Conservation (phyloP, 2,113 vertebrate genomes). For the Engraulis encrasicolus region DNA sequence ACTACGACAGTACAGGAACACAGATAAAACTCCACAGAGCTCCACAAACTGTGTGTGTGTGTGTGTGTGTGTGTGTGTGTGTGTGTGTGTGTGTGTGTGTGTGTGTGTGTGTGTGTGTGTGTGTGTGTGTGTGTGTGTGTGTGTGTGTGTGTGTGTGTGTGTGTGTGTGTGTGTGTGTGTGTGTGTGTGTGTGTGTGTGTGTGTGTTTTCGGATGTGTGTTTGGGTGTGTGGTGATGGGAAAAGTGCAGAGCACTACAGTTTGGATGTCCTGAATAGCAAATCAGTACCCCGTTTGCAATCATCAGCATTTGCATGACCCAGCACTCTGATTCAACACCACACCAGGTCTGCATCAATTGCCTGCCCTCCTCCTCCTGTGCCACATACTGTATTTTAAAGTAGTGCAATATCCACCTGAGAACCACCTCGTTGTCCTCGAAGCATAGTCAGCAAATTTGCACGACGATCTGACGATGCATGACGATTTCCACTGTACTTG, state of each 20-base stretch:
- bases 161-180: too few relatives aligned
- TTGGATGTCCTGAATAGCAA: background rate
- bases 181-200: too few relatives aligned
- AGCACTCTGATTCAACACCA: background rate
- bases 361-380: background rate
- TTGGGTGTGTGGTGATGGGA: background rate
- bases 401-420: background rate
- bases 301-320: background rate
- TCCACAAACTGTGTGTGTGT: background rate
- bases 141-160: background rate
- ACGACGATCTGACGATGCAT: too few relatives aligned
- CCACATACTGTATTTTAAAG: background rate
- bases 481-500: too few relatives aligned
- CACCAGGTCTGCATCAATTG: background rate
- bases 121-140: background rate
- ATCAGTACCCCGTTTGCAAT: background rate
- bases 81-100: too few relatives aligned
- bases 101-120: background rate
- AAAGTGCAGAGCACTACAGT: background rate
- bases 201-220: background rate
- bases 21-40: background rate
- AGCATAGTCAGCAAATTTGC: too few relatives aligned
- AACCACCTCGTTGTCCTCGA: too few relatives aligned
- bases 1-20: conserved; percentile 2
- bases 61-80: too few relatives aligned